These are phyloP conservation scores for Megaptera novaeangliae DNA, from an alignment of 2,113 vertebrate species.

Conservation along the genomic window DNA sequence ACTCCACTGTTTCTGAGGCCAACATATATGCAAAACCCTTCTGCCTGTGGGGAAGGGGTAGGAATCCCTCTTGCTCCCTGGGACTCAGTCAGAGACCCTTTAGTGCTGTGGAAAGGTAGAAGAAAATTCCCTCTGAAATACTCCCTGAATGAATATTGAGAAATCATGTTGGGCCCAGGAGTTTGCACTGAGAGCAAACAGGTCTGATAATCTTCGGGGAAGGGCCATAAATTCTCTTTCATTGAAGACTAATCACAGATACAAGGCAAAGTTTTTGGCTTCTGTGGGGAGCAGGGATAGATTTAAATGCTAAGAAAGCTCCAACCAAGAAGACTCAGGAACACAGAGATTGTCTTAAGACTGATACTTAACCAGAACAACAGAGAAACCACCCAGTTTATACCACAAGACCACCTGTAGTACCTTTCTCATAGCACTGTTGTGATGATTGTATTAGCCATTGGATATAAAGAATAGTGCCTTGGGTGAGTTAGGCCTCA, in stretches of 20 bases:
- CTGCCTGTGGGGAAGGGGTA: background rate
- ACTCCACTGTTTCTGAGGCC: background rate
- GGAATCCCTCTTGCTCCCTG: background rate
- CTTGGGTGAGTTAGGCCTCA: background rate
- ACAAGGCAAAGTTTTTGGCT: background rate
- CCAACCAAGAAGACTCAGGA: background rate
- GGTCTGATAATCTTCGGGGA: background rate
- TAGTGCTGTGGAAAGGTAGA: background rate
- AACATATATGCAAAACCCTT: background rate
- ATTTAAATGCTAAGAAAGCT: background rate
- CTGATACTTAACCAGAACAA: background rate
- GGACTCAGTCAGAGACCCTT: background rate
- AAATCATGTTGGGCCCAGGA: background rate
- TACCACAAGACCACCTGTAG: rapidly evolving
- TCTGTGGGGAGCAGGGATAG: background rate
- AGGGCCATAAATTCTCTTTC: background rate
- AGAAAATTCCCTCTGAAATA: background rate
- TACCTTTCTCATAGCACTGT: background rate
- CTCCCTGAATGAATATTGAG: background rate
- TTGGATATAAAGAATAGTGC: background rate
- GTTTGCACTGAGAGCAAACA: background rate
- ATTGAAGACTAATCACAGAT: background rate
- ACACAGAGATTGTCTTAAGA: background rate
- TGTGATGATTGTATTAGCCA: background rate
- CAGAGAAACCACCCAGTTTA: background rate